Evolutionary conservation across 2,888 invertebrate genomes (phyloP).

Genomic region (Sphaerophoria rueppellii): DNA sequence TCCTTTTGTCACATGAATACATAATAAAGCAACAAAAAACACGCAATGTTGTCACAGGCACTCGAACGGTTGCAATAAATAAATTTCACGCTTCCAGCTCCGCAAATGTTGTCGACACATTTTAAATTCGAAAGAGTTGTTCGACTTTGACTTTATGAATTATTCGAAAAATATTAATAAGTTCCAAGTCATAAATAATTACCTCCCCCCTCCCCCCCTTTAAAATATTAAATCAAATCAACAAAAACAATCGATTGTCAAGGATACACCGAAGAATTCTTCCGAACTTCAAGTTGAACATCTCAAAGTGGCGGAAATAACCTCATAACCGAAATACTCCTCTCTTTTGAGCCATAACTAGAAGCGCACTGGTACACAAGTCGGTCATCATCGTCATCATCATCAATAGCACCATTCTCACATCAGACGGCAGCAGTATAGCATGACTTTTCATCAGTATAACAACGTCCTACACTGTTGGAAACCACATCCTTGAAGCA

Average conservation of each 20-base stretch:
- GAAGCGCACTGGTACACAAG: not conserved
- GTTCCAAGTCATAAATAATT: not conserved
- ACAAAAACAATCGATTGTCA: conserved; percentile 32
- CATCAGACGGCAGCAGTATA: conserved; percentile 23
- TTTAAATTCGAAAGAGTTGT: not conserved
- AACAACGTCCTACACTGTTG: not conserved
- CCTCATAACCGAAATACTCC: conserved; percentile 56
- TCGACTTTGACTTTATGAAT: not conserved
- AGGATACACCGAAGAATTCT: conserved; percentile 38
- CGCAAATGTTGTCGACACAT: not conserved
- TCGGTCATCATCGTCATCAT: conserved; percentile 40
- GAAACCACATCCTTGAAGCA: conserved; percentile 60
- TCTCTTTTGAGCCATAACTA: conserved; percentile 9
- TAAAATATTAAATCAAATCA: no score
- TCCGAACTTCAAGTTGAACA: conserved; percentile 37
- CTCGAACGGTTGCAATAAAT: conserved; percentile 39
- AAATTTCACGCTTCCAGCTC: conserved; percentile 34
- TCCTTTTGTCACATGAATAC: conserved; percentile 48
- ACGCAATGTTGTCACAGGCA: conserved; percentile 50
- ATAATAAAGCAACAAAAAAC: conserved; percentile 37
- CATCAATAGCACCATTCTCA: conserved; percentile 13
- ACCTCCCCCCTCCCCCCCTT: not conserved
- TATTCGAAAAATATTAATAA: no score
- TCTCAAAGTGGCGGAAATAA: conserved; percentile 60
- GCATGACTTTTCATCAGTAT: not conserved